A percentile compares a stretch with the other conserved stretches of the same genome.
Evolutionary conservation across 2,888 invertebrate genomes (phyloP).

Genomic region (Napeogenes inachia): DNA sequence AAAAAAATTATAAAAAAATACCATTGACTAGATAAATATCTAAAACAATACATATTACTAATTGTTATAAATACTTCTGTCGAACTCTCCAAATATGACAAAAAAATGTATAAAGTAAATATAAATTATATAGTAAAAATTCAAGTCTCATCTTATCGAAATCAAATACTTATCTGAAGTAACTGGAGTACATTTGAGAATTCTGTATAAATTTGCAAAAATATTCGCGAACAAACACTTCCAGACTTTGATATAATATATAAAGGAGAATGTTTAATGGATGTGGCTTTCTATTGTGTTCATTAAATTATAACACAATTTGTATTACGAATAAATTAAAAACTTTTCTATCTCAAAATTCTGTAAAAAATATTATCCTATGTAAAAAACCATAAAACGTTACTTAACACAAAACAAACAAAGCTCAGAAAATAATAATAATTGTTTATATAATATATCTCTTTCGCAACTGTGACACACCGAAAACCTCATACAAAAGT

Average conservation of each 20-base stretch:
- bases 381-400: too few relatives aligned
- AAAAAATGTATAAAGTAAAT: not conserved
- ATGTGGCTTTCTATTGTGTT: slow-evolving; percentile 26
- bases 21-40: too few relatives aligned
- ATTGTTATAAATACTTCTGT: too few relatives aligned
- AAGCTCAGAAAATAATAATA: not conserved
- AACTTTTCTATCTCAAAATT: too few relatives aligned
- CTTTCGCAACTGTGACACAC: not conserved
- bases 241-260: slow-evolving; percentile 37
- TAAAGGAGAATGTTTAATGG: slow-evolving; percentile 19
- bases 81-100: not conserved
- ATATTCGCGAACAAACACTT: slow-evolving; percentile 55
- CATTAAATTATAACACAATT: too few relatives aligned
- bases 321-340: too few relatives aligned
- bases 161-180: slow-evolving; percentile 22
- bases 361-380: too few relatives aligned
- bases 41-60: not conserved
- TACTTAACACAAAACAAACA: too few relatives aligned
- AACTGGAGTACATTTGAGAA: slow-evolving; percentile 19
- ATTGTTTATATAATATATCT: not conserved
- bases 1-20: too few relatives aligned
- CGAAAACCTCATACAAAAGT: not conserved
- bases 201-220: slow-evolving; percentile 51
- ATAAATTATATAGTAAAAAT: not conserved
- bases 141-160: slow-evolving; percentile 3